Percentiles rank a stretch among this genome's conserved stretches.
Conservation (phyloP, 2,888 invertebrate genomes). For the Diadegma fenestrale region DNA sequence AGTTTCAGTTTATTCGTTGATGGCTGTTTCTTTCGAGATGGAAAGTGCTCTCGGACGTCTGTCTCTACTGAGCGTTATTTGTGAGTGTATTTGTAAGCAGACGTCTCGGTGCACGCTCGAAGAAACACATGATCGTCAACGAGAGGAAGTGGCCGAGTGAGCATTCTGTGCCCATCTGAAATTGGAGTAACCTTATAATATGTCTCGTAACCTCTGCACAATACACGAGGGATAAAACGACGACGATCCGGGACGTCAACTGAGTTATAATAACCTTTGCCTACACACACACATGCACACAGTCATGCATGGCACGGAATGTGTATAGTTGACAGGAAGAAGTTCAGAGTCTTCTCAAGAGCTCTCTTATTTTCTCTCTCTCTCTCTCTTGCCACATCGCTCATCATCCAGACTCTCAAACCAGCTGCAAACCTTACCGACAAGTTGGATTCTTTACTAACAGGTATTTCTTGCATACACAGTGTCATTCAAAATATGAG, state of each 20-base stretch:
- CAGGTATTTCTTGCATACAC: constrained; percentile 41
- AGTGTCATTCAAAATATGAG: constrained; percentile 8
- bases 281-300: background rate
- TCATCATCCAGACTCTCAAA: constrained; percentile 5
- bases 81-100: constrained; percentile 29
- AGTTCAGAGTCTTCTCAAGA: background rate
- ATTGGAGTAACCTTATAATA: constrained; percentile 76
- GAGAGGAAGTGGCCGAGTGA: constrained; percentile 75
- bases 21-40: constrained; percentile 55
- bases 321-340: constrained; percentile 30
- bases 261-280: constrained; percentile 26
- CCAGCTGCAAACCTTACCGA: constrained; percentile 1
- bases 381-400: constrained; percentile 3
- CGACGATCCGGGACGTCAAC: constrained; percentile 41
- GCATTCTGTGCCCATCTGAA: constrained; percentile 70
- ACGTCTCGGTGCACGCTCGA: constrained; percentile 62
- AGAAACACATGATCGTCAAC: constrained; percentile 68
- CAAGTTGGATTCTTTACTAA: constrained; percentile 23
- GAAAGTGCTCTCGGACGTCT: constrained; percentile 53
- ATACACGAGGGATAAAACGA: constrained; percentile 48
- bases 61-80: constrained; percentile 15
- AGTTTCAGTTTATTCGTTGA: too few relatives aligned
- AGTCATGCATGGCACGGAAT: background rate
- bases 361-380: background rate
- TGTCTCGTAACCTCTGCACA: constrained; percentile 67